Evolutionary conservation across 2,888 invertebrate species (phyloP).

Genomic region (Clitarchus hookeri): DNA sequence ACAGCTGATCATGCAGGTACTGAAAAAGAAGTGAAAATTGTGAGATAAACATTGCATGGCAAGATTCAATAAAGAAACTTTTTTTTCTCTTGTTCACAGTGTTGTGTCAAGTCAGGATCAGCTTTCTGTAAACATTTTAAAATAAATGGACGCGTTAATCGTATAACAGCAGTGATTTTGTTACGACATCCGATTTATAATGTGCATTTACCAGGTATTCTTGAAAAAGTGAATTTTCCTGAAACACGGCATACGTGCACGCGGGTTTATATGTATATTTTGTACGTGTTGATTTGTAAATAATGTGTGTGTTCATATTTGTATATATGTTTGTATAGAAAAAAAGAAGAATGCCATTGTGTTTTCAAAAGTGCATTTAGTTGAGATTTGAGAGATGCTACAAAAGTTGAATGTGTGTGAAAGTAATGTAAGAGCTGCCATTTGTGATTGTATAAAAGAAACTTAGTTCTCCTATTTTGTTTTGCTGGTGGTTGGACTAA

Average conservation of each 20-base stretch:
- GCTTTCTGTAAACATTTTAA: neutral
- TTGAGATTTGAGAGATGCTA: neutral
- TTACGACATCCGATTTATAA: neutral
- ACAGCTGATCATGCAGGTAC: neutral
- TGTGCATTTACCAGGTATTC: neutral
- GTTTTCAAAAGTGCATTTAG: neutral
- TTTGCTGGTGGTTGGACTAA: conserved; percentile 14
- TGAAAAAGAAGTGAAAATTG: neutral
- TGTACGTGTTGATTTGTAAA: conserved; percentile 4
- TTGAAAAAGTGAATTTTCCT: neutral
- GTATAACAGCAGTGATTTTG: neutral
- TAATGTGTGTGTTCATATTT: neutral
- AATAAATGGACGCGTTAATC: no score
- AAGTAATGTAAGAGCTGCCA: neutral
- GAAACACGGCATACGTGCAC: neutral
- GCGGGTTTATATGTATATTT: neutral
- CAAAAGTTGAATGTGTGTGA: neutral
- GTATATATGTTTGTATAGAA: conserved; percentile 14
- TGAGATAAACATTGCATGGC: neutral
- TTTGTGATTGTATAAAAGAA: neutral
- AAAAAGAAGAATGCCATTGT: neutral
- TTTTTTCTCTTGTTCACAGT: neutral
- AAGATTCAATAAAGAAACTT: neutral
- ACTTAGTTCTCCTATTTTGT: neutral
- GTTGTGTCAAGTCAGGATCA: neutral